Percentiles rank a stretch among this genome's conserved stretches.
Evolutionary conservation across 2,888 invertebrate genomes (phyloP).

Genomic region (Nemurella pictetii): DNA sequence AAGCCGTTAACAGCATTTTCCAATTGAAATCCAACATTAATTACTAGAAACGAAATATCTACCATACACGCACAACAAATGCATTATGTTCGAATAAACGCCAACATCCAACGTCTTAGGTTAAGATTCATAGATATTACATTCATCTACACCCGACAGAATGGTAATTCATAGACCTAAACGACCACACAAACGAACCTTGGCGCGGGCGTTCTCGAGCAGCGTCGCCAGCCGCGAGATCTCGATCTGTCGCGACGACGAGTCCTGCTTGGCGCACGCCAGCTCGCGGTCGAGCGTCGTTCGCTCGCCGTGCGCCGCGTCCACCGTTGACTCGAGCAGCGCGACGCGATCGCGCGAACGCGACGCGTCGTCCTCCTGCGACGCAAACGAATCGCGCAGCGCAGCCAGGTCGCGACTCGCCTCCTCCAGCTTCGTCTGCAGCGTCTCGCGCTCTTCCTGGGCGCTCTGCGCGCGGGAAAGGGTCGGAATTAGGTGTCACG

Average conservation of each 20-base stretch:
- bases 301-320: constrained; percentile 74
- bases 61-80: too few species aligned
- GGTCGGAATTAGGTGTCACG: background rate
- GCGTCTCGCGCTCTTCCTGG: constrained; percentile 76
- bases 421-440: constrained; percentile 78
- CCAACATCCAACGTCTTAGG: too few species aligned
- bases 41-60: too few species aligned
- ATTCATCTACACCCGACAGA: background rate
- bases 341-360: constrained; percentile 67
- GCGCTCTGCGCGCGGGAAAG: constrained; percentile 59
- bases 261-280: constrained; percentile 70
- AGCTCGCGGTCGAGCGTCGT: constrained; percentile 74
- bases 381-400: constrained; percentile 62
- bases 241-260: constrained; percentile 77
- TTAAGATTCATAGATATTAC: too few species aligned
- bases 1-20: background rate
- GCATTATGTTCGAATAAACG: too few species aligned
- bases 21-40: background rate
- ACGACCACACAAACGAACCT: too few species aligned
- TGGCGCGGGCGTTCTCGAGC: constrained; percentile 81
- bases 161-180: background rate
- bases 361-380: constrained; percentile 65
- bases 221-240: constrained; percentile 74
- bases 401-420: constrained; percentile 70
- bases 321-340: constrained; percentile 71